These are phyloP conservation scores for Noctua comes DNA, from an alignment of 2,888 invertebrate species.

Conservation along the genomic window DNA sequence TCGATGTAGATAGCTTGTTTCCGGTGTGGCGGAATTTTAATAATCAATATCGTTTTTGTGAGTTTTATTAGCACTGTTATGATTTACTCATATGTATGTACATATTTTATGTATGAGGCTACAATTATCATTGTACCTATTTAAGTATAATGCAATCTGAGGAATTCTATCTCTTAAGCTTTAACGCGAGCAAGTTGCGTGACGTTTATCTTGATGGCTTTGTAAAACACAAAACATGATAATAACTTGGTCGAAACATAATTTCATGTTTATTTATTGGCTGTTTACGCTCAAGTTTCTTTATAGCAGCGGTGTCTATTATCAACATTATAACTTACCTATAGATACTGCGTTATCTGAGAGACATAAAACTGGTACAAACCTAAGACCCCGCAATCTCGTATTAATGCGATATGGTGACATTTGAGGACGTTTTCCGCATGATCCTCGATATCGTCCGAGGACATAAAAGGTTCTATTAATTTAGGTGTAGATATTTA, in stretches of 20 bases:
- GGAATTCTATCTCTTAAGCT: slow-evolving; percentile 46
- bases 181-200: slow-evolving; percentile 58
- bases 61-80: slow-evolving; percentile 5
- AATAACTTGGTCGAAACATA: slow-evolving; percentile 74
- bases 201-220: slow-evolving; percentile 72
- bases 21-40: slow-evolving; percentile 17
- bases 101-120: not conserved
- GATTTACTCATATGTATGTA: not conserved
- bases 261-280: slow-evolving; percentile 76
- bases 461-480: slow-evolving; percentile 69
- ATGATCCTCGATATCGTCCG: slow-evolving; percentile 67
- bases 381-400: slow-evolving; percentile 77
- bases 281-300: slow-evolving; percentile 76
- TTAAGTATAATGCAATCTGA: slow-evolving; percentile 8
- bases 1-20: slow-evolving; percentile 42
- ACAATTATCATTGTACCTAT: not conserved
- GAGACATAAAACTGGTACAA: slow-evolving; percentile 84
- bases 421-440: slow-evolving; percentile 73
- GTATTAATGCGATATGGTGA: slow-evolving; percentile 76
- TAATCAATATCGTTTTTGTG: slow-evolving; percentile 19
- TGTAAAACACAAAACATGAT: slow-evolving; percentile 74
- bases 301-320: slow-evolving; percentile 77
- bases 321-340: slow-evolving; percentile 84
- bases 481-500: slow-evolving; percentile 67
- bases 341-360: slow-evolving; percentile 83